Evolutionary conservation across 2,888 invertebrate genomes (phyloP), one percentile per base, ranked within the genome.

Genomic region (Stictocephala bisonia): DNA sequence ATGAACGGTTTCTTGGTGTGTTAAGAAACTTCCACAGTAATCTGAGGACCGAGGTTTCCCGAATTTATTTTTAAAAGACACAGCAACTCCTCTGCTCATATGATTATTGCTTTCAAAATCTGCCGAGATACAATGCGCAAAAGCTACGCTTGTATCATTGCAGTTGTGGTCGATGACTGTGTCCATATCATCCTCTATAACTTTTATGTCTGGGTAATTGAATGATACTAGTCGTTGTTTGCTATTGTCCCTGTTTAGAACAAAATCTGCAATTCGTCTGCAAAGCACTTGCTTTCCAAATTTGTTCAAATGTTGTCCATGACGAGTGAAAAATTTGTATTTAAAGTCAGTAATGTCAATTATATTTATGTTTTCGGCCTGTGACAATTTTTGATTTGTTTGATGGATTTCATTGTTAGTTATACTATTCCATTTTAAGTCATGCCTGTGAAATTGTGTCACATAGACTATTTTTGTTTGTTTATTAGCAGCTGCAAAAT

Each of bases 61-160:
- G 13, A 56, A 29, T 56, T 56, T 56, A 11, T 56, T 27, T 56
- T 27, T 56, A 11, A 29, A 56, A 29, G 29, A 27, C 4, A 27
- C 29, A 29, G 27, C 29, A 3, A 56, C n/a, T 3, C 56, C 56
- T n/a, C 29, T 29, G 18, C 56, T 56, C 56, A 29, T 56, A 13
- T 29, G 56, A 18, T 56, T 56, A 3, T 6, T 3, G 18, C n/a
- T 27, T n/a, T 56, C 29, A 29, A 56, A 27, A 29, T 56, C 56
- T 2, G 15, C 56, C 9, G 56, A 56, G 26, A 56, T 27, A 24
- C 56, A 56, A 24, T 56, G 56, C 7, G 56, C 56, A 56, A 56
- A 56, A 20, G 56, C 56, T 29, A 56, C 56, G n/a, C 11, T n/a
- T 7, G 15, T 56, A 18, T 29, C n/a, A n/a, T n/a, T n/a, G n/a